phyloP scores from a whole-genome alignment of 2,888 invertebrate species.

The Pecten maximus region DNA sequence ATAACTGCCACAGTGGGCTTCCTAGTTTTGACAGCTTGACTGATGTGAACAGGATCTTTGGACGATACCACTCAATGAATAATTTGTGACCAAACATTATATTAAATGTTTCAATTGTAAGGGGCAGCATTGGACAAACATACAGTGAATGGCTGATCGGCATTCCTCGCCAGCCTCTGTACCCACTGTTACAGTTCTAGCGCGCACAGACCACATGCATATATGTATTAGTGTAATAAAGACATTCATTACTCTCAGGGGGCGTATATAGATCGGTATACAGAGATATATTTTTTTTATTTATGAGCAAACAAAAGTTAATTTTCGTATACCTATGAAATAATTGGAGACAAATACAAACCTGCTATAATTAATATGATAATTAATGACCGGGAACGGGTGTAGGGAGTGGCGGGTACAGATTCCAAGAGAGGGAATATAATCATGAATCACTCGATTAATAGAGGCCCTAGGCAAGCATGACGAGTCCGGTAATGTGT shows the following conservation, averaged over 20 bases:
- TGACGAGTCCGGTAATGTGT: too few species aligned
- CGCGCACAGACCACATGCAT: neutral
- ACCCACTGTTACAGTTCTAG: neutral
- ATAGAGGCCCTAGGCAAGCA: neutral
- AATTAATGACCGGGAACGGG: neutral
- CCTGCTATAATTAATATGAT: neutral
- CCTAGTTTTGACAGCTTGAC: constrained; percentile 22
- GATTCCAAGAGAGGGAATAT: neutral
- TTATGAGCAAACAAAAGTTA: constrained; percentile 8
- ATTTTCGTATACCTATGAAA: constrained; percentile 7
- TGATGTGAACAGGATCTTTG: neutral
- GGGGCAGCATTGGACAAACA: neutral
- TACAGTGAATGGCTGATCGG: neutral
- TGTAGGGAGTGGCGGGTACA: neutral
- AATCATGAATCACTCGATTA: neutral
- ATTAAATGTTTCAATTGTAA: constrained; percentile 17
- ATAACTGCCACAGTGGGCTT: neutral
- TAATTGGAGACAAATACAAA: constrained; percentile 15
- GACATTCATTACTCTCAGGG: neutral
- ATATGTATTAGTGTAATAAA: constrained; percentile 11
- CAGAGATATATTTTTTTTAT: neutral
- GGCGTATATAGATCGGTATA: neutral
- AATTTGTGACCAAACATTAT: neutral
- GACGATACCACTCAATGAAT: neutral
- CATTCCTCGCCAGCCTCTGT: neutral